Conservation (phyloP, 2,113 vertebrate genomes). For the Scytalopus superciliaris region DNA sequence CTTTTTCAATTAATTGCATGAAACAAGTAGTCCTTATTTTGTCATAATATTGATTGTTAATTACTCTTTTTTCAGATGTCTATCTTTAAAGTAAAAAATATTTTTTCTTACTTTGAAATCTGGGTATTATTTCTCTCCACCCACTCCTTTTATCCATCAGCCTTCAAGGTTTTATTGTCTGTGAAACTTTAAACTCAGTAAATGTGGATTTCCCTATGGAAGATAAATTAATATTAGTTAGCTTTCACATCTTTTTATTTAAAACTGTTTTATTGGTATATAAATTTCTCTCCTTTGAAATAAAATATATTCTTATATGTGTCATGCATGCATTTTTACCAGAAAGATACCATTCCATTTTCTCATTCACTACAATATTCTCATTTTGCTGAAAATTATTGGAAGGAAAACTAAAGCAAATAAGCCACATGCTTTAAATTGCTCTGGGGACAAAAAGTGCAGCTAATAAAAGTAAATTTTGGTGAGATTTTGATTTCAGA, state of each 20-base stretch:
- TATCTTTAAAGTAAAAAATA: neutral
- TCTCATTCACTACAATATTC: neutral
- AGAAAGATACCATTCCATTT: neutral
- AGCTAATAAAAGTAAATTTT: neutral
- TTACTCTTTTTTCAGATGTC: neutral
- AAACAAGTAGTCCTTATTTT: neutral
- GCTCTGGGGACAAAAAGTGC: neutral
- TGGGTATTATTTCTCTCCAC: neutral
- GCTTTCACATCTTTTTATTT: neutral
- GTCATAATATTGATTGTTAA: neutral
- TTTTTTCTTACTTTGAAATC: neutral
- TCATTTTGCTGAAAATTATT: neutral
- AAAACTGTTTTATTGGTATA: neutral
- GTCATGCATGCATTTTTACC: neutral
- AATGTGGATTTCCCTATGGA: neutral
- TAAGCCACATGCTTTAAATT: neutral
- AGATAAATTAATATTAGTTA: neutral
- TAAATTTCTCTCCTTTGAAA: constrained; percentile 23
- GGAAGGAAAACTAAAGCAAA: neutral
- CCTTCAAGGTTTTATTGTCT: neutral
- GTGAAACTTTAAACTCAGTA: neutral
- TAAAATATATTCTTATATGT: neutral
- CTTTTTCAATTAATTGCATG: neutral
- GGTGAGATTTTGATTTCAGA: neutral
- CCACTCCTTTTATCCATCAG: neutral